Conservation (phyloP, 2,797 vertebrate genomes). For the Myotis planiceps region DNA sequence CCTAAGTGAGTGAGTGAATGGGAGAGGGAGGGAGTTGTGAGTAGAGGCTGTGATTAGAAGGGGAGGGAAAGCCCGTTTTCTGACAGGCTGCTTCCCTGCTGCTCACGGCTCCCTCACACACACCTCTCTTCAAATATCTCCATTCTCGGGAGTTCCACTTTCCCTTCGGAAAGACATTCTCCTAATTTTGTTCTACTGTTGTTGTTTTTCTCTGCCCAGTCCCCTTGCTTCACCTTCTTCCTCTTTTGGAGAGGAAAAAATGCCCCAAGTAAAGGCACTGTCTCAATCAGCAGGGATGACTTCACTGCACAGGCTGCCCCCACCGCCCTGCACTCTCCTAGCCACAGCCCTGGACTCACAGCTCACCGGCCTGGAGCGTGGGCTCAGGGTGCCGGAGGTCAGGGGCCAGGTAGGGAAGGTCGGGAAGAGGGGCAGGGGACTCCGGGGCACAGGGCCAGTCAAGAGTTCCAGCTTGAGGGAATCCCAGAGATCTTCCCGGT, state of each 20-base stretch:
- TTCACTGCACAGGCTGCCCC: constrained; percentile 60
- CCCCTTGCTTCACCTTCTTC: neutral
- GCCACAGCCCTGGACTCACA: neutral
- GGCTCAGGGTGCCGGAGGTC: neutral
- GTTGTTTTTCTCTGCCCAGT: neutral
- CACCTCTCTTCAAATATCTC: constrained; percentile 88
- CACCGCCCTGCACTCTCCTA: neutral
- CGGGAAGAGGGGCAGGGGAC: neutral
- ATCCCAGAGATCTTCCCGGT: constrained; percentile 38
- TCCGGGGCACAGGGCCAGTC: neutral
- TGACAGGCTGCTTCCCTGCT: constrained; percentile 88
- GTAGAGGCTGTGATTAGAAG: constrained; percentile 90
- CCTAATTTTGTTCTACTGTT: constrained; percentile 77
- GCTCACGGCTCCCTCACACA: constrained; percentile 86
- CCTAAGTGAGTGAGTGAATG: constrained; percentile 88
- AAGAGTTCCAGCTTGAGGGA: neutral
- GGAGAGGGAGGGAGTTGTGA: constrained; percentile 90
- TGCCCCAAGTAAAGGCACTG: neutral
- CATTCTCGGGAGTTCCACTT: constrained; percentile 81
- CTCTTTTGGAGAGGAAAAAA: constrained; percentile 68
- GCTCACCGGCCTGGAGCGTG: neutral
- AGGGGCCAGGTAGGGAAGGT: neutral
- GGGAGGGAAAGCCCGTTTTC: constrained; percentile 87
- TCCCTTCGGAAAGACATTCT: constrained; percentile 77
- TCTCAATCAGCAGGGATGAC: constrained; percentile 70